A percentile compares a stretch with the other conserved stretches of the same genome.
phyloP scores from a whole-genome alignment of 2,113 vertebrate genomes.

The Calidris pugnax region DNA sequence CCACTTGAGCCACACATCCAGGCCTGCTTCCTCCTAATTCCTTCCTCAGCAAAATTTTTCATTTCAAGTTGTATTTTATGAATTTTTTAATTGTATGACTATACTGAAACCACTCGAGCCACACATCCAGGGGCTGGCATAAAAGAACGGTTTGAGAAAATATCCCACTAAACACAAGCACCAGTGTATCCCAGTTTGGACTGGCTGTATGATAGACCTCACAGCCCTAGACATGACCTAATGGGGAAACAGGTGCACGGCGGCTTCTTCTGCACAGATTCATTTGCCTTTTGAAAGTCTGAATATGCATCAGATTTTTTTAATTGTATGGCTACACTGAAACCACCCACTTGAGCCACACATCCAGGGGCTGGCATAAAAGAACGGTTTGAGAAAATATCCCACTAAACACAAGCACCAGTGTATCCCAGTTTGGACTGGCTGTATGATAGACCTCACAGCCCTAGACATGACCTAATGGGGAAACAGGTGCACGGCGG shows the following conservation, averaged over 20 bases:
- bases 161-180: neutral
- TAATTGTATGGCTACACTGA: no score
- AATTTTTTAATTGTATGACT: neutral
- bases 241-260: neutral
- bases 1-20: neutral
- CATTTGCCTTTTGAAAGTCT: conserved; percentile 18
- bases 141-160: neutral
- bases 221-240: neutral
- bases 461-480: neutral
- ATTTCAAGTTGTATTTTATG: neutral
- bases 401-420: neutral
- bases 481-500: neutral
- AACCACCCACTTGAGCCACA: neutral
- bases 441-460: neutral
- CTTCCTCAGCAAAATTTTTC: neutral
- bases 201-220: neutral
- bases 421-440: accelerated
- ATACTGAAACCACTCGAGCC: neutral
- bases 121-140: neutral
- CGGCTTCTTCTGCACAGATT: conserved; percentile 1
- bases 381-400: neutral
- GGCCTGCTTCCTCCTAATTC: neutral
- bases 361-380: neutral
- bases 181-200: accelerated
- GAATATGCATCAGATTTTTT: conserved; percentile 66